Conservation (phyloP, 2,888 invertebrate species). For the Epirrita christyi region DNA sequence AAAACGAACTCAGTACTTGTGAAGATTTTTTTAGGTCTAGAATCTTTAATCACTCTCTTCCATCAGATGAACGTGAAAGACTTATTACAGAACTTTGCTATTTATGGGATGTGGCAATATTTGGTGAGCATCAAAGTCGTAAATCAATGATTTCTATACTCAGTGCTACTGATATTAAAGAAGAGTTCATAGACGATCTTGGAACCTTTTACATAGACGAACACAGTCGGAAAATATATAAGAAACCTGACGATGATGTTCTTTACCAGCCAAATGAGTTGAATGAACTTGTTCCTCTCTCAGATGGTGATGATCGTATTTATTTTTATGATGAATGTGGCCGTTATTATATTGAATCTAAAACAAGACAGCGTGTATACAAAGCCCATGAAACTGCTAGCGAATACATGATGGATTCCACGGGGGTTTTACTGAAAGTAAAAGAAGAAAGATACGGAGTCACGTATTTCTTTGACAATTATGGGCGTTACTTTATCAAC, state of each 20-base stretch:
- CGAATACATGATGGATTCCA: constrained; percentile 75
- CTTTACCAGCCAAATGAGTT: constrained; percentile 70
- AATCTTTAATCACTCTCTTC: constrained; percentile 72
- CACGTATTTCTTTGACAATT: constrained; percentile 72
- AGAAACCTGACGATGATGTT: constrained; percentile 55
- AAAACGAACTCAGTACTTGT: constrained; percentile 62
- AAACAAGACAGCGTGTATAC: constrained; percentile 67
- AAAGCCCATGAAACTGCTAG: constrained; percentile 70
- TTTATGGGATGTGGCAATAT: constrained; percentile 70
- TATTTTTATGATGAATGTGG: constrained; percentile 79
- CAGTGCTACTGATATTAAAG: constrained; percentile 66
- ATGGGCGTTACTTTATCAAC: constrained; percentile 73
- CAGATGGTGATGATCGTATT: constrained; percentile 65
- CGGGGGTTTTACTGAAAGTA: constrained; percentile 67
- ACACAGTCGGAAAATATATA: constrained; percentile 73
- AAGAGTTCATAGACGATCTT: constrained; percentile 71
- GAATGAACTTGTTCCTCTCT: constrained; percentile 65
- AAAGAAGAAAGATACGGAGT: constrained; percentile 69
- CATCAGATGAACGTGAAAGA: constrained; percentile 62
- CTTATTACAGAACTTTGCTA: constrained; percentile 72
- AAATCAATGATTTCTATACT: constrained; percentile 75
- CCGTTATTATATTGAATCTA: constrained; percentile 66
- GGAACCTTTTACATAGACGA: constrained; percentile 71
- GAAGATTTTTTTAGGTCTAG: constrained; percentile 70
- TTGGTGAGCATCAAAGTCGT: constrained; percentile 57